These are phyloP conservation scores for Polylopha cassiicola DNA, from an alignment of 2,888 invertebrate species.

Conservation along the genomic window DNA sequence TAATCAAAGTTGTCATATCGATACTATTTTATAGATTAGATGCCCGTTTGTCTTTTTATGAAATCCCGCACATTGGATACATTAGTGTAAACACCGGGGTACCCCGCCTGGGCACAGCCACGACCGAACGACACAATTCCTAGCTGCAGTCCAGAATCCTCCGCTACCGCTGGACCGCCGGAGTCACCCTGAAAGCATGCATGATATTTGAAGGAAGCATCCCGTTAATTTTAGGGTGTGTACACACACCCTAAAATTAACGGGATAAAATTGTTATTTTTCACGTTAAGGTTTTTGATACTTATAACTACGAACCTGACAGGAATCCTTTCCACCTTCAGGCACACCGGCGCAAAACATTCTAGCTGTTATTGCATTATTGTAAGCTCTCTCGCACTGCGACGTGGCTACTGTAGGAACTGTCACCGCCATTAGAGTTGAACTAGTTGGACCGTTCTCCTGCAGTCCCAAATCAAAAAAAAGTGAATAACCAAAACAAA, in stretches of 20 bases:
- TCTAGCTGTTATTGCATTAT: conserved; percentile 38
- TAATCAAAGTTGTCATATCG: background rate
- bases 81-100: conserved; percentile 47
- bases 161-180: conserved; percentile 46
- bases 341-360: conserved; percentile 62
- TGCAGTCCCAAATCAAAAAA: conserved; percentile 24
- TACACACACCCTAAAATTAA: too few relatives aligned
- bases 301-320: too few relatives aligned
- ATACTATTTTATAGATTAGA: conserved; percentile 17
- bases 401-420: conserved; percentile 36
- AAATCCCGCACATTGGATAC: conserved; percentile 35
- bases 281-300: too few relatives aligned
- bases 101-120: conserved; percentile 43
- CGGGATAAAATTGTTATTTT: too few relatives aligned
- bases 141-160: conserved; percentile 26
- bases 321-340: conserved; percentile 62
- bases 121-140: conserved; percentile 46
- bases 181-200: conserved; percentile 53
- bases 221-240: background rate
- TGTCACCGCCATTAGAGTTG: conserved; percentile 42
- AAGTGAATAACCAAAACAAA: too few relatives aligned
- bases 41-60: conserved; percentile 32
- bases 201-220: too few relatives aligned
- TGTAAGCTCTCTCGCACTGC: conserved; percentile 37
- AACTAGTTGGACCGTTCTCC: conserved; percentile 45